Base-by-base conservation (phyloP, 2,888 invertebrate species). In the Ligdia adustata region DNA sequence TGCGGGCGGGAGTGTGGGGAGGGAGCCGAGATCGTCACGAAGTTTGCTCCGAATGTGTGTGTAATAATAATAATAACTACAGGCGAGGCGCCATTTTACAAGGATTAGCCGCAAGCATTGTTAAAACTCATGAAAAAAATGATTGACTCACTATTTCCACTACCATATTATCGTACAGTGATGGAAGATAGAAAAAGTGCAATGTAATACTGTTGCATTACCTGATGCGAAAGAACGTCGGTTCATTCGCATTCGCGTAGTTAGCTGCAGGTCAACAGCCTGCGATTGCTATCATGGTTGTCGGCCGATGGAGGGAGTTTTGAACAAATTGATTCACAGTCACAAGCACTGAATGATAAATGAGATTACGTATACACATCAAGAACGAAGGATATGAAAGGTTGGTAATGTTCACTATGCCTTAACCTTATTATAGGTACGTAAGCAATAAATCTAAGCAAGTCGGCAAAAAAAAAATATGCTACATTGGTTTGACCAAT, bases 41-140 rank as follows among this genome's bases (percentile, higher is more conserved):
- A 89, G 87, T 87, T 88, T 79, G 86, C 87, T 88, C 79, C 86
- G 84, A 84, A 82, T 82, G 85, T 80, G 85, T 82, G 85, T 80
- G 85, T 83, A 87, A 84, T 88, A 87, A 87, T 83, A 85, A 87
- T 82, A 83, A 80, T 77, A 76, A 77, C 79, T 79, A 51, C 52
- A 52, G 80, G 81, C 79, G 81, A 82, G 85, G 87, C 88, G 88
- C 89, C 88, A 88, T 87, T 88, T 88, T 87, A 88, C 86, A 87
- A 88, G 86, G 88, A 87, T 86, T 82, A 86, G 85, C 84, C 80
- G 77, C 79, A 78, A 82, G 75, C 67, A 79, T 82, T 82, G 79
- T 81, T 77, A 64, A 59, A 43, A 70, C 68, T 71, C 70, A 67
- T 75, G 67, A 67, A 68, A 80, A 74, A 74, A 71, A 66, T 58